Evolutionary conservation across 2,888 invertebrate species (phyloP).

Genomic region (Metopia argyrocephala): DNA sequence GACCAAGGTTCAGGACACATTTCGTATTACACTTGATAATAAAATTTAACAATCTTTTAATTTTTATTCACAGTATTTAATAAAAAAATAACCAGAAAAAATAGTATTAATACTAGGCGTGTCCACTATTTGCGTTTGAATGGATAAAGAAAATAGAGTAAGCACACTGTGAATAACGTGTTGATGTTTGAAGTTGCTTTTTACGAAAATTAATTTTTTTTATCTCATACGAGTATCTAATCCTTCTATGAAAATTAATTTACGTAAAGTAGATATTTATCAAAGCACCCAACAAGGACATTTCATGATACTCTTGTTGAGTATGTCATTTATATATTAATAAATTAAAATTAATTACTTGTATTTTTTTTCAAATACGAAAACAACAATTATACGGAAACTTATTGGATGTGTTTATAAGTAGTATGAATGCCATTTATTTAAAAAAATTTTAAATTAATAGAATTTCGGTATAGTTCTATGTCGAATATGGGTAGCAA

Average conservation of each 20-base stretch:
- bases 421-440: too few relatives aligned
- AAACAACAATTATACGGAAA: too few relatives aligned
- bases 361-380: too few relatives aligned
- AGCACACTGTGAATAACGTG: not conserved
- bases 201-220: constrained; percentile 55
- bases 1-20: constrained; percentile 70
- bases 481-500: too few relatives aligned
- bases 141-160: not conserved
- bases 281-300: not conserved
- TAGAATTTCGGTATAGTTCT: too few relatives aligned
- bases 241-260: not conserved
- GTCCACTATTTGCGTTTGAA: not conserved
- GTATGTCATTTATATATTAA: too few relatives aligned
- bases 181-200: constrained; percentile 15
- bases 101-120: not conserved
- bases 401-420: too few relatives aligned
- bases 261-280: not conserved
- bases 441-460: too few relatives aligned
- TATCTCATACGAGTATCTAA: constrained; percentile 29
- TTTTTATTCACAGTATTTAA: not conserved
- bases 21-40: not conserved
- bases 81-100: not conserved
- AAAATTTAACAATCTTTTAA: not conserved
- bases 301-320: too few relatives aligned
- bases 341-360: too few relatives aligned